Conservation (phyloP, 2,797 vertebrate genomes). For the Alcedo atthis region DNA sequence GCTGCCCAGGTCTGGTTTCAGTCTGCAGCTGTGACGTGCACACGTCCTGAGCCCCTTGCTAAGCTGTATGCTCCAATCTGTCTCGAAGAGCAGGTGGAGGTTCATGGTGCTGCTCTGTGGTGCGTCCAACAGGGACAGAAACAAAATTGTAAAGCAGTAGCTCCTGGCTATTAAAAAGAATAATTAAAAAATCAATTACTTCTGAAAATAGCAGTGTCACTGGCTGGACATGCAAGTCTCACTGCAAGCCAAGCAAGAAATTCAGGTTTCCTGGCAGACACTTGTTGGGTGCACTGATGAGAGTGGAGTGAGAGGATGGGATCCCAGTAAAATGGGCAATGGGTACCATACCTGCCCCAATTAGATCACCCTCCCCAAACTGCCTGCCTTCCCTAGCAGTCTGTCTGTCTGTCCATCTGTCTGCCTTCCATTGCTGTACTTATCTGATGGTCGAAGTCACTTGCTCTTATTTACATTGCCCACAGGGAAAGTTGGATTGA, state of each 20-base stretch:
- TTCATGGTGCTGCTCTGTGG: not conserved
- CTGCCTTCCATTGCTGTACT: not conserved
- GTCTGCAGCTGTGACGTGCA: rapidly evolving
- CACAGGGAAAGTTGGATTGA: slow-evolving; percentile 31
- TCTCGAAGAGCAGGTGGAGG: not conserved
- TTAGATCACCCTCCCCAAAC: not conserved
- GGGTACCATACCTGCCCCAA: not conserved
- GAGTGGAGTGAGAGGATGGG: not conserved
- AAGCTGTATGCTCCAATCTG: not conserved
- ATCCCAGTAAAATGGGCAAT: not conserved
- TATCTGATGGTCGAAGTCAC: slow-evolving; percentile 40
- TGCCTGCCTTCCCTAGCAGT: not conserved
- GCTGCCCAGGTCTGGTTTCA: not conserved
- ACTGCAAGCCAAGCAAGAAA: slow-evolving; percentile 19
- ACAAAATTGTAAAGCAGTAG: slow-evolving; percentile 6
- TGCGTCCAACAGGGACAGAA: slow-evolving; percentile 5
- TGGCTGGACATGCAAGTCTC: slow-evolving; percentile 36
- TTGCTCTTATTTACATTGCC: slow-evolving; percentile 48
- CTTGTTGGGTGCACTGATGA: not conserved
- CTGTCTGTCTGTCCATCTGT: not conserved
- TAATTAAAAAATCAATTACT: slow-evolving; percentile 50
- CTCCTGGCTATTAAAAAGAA: slow-evolving; percentile 13
- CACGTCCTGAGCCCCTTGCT: not conserved
- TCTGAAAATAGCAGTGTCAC: slow-evolving; percentile 21
- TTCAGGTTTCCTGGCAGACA: not conserved